Evolutionary conservation across 2,888 invertebrate species (phyloP).

Genomic region (Xanthorhoe spadicearia): DNA sequence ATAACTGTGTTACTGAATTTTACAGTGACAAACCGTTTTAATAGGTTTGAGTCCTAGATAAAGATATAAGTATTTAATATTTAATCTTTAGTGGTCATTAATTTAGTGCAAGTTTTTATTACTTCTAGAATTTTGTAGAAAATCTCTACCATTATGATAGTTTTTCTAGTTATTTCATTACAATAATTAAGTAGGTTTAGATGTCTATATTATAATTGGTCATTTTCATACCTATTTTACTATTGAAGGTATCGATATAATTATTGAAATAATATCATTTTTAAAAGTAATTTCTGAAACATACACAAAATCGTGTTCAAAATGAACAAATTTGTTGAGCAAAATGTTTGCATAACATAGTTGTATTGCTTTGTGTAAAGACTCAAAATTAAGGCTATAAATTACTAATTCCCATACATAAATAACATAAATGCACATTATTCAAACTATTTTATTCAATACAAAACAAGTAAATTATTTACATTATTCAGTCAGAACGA

Average conservation of each 20-base stretch:
- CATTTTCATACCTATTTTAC: too few relatives aligned
- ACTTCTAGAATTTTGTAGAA: neutral
- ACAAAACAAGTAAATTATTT: slow-evolving; percentile 73
- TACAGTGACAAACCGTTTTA: neutral
- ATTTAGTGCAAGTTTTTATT: neutral
- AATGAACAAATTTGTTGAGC: slow-evolving; percentile 1
- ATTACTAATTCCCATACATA: too few relatives aligned
- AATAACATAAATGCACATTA: slow-evolving; percentile 46
- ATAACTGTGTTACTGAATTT: neutral
- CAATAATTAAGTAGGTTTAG: slow-evolving; percentile 8
- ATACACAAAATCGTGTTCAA: slow-evolving; percentile 1
- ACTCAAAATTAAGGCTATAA: neutral
- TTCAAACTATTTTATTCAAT: slow-evolving; percentile 75
- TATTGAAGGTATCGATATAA: neutral
- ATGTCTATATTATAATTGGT: slow-evolving; percentile 9
- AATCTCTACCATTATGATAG: slow-evolving; percentile 14
- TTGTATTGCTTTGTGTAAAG: neutral
- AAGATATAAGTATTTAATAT: neutral
- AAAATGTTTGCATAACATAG: slow-evolving; percentile 1
- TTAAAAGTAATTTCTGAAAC: neutral
- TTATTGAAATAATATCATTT: neutral
- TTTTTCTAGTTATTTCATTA: slow-evolving; percentile 12
- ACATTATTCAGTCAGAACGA: slow-evolving; percentile 81
- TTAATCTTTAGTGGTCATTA: neutral
- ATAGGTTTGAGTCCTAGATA: neutral